Conservation (phyloP, 1,140 invertebrate species). For the Meloidogyne exigua region DNA sequence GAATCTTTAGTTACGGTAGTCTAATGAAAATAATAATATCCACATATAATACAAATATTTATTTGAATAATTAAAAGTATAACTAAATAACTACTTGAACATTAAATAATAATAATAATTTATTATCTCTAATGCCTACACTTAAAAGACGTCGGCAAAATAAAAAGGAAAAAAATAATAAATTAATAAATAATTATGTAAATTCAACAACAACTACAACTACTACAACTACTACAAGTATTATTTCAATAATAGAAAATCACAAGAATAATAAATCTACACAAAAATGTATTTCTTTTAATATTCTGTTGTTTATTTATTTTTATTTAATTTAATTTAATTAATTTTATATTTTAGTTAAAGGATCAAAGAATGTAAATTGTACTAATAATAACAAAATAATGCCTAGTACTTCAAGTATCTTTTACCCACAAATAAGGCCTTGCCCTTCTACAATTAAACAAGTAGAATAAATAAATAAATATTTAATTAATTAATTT, state of each 20-base stretch:
- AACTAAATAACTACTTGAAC: not conserved
- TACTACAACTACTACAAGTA: not conserved
- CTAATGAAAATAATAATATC: too few species aligned
- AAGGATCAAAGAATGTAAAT: not conserved
- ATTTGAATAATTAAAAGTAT: too few species aligned
- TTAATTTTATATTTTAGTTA: not conserved
- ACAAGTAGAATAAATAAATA: not conserved
- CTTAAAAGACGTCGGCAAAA: slow-evolving; percentile 4
- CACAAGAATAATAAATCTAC: not conserved
- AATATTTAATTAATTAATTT: not conserved
- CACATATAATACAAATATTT: too few species aligned
- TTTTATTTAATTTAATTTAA: too few species aligned
- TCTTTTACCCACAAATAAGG: not conserved
- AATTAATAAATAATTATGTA: not conserved
- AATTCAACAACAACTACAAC: not conserved
- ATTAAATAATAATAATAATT: too few species aligned
- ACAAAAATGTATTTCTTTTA: not conserved
- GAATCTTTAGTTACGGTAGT: not conserved
- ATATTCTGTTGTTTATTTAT: too few species aligned
- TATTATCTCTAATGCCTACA: not conserved
- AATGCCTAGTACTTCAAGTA: not conserved
- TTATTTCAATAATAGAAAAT: not conserved
- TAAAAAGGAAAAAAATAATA: not conserved
- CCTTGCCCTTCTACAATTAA: not conserved
- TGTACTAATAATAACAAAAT: not conserved